Evolutionary conservation across 2,113 vertebrate species (phyloP).

Genomic region (Grammomys dolichurus): DNA sequence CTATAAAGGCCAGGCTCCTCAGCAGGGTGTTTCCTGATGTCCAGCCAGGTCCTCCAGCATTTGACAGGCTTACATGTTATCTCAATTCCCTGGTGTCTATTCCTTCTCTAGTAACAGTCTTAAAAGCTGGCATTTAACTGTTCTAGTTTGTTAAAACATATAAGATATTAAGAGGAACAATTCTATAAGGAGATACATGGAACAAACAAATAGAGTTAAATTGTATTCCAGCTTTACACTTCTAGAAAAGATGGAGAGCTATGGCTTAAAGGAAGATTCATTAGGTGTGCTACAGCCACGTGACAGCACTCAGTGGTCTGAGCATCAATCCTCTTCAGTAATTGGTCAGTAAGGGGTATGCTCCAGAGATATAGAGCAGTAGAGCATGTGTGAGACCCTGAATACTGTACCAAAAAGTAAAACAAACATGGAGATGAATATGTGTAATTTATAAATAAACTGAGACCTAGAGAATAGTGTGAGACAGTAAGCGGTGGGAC

Average conservation of each 20-base stretch:
- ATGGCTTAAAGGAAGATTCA: not conserved
- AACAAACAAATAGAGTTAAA: not conserved
- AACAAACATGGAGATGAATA: not conserved
- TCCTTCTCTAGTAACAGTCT: not conserved
- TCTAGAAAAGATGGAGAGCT: not conserved
- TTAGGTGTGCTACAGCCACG: not conserved
- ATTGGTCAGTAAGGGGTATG: not conserved
- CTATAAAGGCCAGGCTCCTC: not conserved
- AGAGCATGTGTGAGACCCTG: not conserved
- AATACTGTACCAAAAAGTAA: not conserved
- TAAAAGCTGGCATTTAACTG: not conserved
- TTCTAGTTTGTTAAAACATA: not conserved
- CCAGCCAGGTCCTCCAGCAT: not conserved
- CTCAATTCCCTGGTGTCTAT: not conserved
- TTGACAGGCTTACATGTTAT: not conserved
- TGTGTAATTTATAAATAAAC: not conserved
- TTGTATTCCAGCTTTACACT: not conserved
- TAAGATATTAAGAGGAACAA: not conserved
- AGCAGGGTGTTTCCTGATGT: not conserved
- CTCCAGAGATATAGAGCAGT: not conserved
- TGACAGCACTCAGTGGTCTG: not conserved
- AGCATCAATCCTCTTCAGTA: not conserved
- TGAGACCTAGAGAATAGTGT: no score
- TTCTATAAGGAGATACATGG: not conserved
- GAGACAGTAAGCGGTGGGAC: no score